phyloP scores from a whole-genome alignment of 1,140 invertebrate species.

The Hestina assimilis region DNA sequence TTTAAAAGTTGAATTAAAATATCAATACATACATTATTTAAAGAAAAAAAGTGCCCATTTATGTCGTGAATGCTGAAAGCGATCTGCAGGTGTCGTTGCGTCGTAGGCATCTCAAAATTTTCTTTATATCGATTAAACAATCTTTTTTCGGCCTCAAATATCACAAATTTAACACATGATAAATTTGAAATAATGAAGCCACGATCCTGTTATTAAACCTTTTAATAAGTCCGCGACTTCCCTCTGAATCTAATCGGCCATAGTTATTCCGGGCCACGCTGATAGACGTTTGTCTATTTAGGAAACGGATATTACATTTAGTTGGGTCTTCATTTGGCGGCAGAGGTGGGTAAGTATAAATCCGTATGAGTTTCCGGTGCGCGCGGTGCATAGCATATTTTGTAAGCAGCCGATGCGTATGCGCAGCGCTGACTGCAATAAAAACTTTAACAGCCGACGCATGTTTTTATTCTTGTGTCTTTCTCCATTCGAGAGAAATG shows the following conservation, averaged over 20 bases:
- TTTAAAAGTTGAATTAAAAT: too few relatives aligned
- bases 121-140: too few relatives aligned
- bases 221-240: conserved; percentile 17
- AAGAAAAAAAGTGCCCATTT: too few relatives aligned
- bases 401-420: conserved; percentile 66
- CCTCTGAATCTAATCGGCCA: conserved; percentile 62
- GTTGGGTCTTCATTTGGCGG: conserved; percentile 75
- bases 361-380: conserved; percentile 72
- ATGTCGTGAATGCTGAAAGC: too few relatives aligned
- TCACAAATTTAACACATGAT: neutral
- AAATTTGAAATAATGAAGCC: conserved; percentile 1
- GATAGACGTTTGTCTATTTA: conserved; percentile 78
- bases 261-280: conserved; percentile 72
- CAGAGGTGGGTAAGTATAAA: conserved; percentile 73
- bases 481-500: conserved; percentile 47
- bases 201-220: conserved; percentile 8
- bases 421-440: conserved; percentile 58
- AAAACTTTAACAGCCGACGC: conserved; percentile 67
- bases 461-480: conserved; percentile 55
- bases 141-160: too few relatives aligned
- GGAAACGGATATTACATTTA: conserved; percentile 78
- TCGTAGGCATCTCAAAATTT: too few relatives aligned
- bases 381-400: conserved; percentile 75
- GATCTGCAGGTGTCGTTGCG: too few relatives aligned
- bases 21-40: too few relatives aligned